These are phyloP conservation scores for Charina bottae DNA, from an alignment of 2,113 vertebrate species.

Conservation along the genomic window DNA sequence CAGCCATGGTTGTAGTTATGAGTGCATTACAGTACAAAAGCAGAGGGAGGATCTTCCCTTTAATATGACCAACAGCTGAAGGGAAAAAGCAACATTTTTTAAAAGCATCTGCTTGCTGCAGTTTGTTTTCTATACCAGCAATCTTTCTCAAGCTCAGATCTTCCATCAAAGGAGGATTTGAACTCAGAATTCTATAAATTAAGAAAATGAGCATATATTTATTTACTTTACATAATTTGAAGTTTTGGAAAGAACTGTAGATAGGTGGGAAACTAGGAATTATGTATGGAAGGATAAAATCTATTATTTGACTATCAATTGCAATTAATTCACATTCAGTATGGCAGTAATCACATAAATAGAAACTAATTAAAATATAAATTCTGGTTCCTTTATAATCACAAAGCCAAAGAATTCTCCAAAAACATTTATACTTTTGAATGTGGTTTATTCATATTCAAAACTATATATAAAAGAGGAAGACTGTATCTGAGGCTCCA, in stretches of 20 bases:
- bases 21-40: conserved; percentile 78
- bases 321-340: background rate
- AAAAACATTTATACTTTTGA: background rate
- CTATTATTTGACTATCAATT: background rate
- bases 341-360: too few relatives aligned
- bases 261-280: background rate
- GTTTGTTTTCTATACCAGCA: conserved; percentile 10
- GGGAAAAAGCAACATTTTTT: conserved; percentile 23
- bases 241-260: background rate
- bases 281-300: background rate
- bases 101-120: background rate
- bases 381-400: background rate
- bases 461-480: background rate
- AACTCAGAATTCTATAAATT: background rate
- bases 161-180: background rate
- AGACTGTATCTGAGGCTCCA: conserved; percentile 18
- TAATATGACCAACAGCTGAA: conserved; percentile 65
- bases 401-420: background rate
- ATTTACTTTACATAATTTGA: background rate
- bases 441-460: background rate
- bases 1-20: conserved; percentile 63
- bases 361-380: background rate
- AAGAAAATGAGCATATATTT: background rate
- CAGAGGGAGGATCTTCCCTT: conserved; percentile 67
- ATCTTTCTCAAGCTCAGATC: background rate